A percentile compares a stretch with the other conserved stretches of the same genome.
Conservation (phyloP, 2,888 invertebrate genomes). For the Leucophora obtusa region DNA sequence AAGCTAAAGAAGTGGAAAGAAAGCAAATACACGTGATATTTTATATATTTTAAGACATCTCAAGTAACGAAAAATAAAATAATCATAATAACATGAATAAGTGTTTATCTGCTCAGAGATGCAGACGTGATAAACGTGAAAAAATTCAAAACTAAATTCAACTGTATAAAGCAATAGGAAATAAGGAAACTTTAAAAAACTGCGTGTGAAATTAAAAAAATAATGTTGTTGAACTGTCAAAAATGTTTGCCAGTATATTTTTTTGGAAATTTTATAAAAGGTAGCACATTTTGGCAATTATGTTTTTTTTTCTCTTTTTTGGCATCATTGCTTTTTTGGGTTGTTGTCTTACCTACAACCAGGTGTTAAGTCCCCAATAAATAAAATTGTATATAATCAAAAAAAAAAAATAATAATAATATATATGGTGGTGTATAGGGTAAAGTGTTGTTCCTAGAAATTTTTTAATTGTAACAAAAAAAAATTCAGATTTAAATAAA, state of each 20-base stretch:
- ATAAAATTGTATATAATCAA: background rate
- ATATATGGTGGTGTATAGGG: too few species aligned
- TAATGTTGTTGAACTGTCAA: constrained; percentile 7
- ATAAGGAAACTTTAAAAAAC: constrained; percentile 13
- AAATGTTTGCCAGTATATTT: background rate
- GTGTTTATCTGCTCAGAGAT: constrained; percentile 18
- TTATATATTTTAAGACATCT: background rate
- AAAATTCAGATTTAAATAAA: too few species aligned
- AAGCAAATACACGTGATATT: constrained; percentile 13
- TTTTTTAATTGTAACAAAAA: too few species aligned
- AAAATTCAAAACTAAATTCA: background rate
- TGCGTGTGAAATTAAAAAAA: constrained; percentile 22
- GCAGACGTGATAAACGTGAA: background rate
- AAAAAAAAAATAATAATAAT: background rate
- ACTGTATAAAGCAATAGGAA: background rate
- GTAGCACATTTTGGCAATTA: constrained; percentile 6
- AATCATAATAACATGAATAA: constrained; percentile 21
- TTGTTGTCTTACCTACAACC: background rate
- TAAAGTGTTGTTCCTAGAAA: too few species aligned
- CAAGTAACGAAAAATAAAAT: constrained; percentile 11
- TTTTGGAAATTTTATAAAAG: background rate
- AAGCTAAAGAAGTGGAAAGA: background rate
- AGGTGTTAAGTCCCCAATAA: constrained; percentile 28
- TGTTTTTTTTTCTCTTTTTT: background rate
- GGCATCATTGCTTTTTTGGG: constrained; percentile 7